Conservation (phyloP, 2,113 vertebrate species). For the Cynoglossus semilaevis region DNA sequence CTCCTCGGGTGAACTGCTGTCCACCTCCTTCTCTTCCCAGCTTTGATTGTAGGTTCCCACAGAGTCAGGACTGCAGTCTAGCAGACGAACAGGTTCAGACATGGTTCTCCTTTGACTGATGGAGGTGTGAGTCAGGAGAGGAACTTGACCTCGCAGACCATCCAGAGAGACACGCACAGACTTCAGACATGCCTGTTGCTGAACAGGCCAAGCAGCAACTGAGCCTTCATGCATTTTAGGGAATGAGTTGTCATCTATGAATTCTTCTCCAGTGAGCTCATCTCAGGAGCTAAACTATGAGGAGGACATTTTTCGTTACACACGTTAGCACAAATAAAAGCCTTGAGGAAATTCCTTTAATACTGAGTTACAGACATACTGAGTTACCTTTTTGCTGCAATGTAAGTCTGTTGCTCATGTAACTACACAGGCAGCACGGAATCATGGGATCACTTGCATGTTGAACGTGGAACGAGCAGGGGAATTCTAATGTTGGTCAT, state of each 20-base stretch:
- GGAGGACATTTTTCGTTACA: too few species aligned
- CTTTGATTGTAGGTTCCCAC: conserved; percentile 3
- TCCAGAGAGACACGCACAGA: conserved; percentile 19
- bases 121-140: conserved; percentile 13
- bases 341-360: too few species aligned
- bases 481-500: too few species aligned
- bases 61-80: not conserved
- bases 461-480: too few species aligned
- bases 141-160: conserved; percentile 35
- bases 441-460: too few species aligned
- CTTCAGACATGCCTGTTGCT: conserved; percentile 21
- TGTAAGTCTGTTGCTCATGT: too few species aligned
- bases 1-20: conserved; percentile 12
- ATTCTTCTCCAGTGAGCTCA: not conserved
- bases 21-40: conserved; percentile 16
- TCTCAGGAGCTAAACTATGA: too few species aligned
- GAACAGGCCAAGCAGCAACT: conserved; percentile 15
- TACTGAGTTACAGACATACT: too few species aligned
- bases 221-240: conserved; percentile 33
- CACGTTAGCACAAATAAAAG: too few species aligned
- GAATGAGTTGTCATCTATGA: conserved; percentile 13
- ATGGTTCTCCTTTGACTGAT: conserved; percentile 5
- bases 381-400: too few species aligned
- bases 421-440: too few species aligned
- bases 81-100: conserved; percentile 47